These are phyloP conservation scores for Carcina quercana DNA, from an alignment of 2,888 invertebrate species.

Conservation along the genomic window DNA sequence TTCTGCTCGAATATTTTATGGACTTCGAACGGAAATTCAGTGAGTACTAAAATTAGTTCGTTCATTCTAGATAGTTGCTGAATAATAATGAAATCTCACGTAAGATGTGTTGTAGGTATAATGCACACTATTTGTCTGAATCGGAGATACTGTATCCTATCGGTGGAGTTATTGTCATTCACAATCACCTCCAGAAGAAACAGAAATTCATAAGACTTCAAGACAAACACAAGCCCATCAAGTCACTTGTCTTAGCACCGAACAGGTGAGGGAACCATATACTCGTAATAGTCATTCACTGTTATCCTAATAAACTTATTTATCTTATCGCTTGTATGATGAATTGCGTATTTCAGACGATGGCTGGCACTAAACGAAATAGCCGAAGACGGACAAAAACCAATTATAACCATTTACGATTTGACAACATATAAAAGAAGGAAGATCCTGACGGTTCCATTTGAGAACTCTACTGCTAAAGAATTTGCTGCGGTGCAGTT, in stretches of 20 bases:
- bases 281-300: no score
- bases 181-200: conserved; percentile 81
- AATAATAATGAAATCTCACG: conserved; percentile 7
- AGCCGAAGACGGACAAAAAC: conserved; percentile 77
- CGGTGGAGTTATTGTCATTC: conserved; percentile 83
- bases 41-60: conserved; percentile 31
- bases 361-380: conserved; percentile 78
- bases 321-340: no score
- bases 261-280: conserved; percentile 79
- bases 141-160: conserved; percentile 87
- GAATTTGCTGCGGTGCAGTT: conserved; percentile 85
- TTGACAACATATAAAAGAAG: conserved; percentile 79
- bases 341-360: conserved; percentile 72
- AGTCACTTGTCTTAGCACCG: conserved; percentile 77
- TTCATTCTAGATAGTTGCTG: background rate
- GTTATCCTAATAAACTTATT: no score
- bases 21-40: conserved; percentile 76
- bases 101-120: conserved; percentile 65
- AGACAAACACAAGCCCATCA: conserved; percentile 78
- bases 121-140: conserved; percentile 82
- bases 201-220: conserved; percentile 83
- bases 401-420: conserved; percentile 82
- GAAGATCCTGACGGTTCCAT: conserved; percentile 78
- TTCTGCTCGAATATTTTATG: conserved; percentile 76
- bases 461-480: conserved; percentile 71